phyloP scores from a whole-genome alignment of 2,888 invertebrate species.

The Nemotelus nigrinus region DNA sequence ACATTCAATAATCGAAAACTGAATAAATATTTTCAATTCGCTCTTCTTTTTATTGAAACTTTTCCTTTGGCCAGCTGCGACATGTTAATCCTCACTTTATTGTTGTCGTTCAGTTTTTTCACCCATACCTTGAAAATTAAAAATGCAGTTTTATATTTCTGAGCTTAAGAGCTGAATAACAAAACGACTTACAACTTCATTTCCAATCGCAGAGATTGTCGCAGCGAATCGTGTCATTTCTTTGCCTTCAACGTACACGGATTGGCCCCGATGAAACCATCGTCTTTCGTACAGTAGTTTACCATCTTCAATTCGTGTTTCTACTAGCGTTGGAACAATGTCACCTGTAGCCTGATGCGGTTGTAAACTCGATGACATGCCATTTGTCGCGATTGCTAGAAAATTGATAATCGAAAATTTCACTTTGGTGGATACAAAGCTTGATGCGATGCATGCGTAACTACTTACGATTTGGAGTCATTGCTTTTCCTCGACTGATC shows the following conservation, averaged over 20 bases:
- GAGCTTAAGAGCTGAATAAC: too few species aligned
- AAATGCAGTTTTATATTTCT: not conserved
- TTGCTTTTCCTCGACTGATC: constrained; percentile 73
- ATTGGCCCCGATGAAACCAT: constrained; percentile 96
- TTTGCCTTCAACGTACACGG: constrained; percentile 89
- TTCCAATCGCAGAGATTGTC: constrained; percentile 90
- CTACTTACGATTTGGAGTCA: constrained; percentile 67
- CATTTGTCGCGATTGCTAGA: constrained; percentile 65
- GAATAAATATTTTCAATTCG: constrained; percentile 68
- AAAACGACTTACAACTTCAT: constrained; percentile 77
- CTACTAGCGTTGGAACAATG: constrained; percentile 69
- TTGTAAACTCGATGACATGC: constrained; percentile 54
- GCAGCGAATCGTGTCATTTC: constrained; percentile 87
- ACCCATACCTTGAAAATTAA: constrained; percentile 79
- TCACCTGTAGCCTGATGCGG: constrained; percentile 62
- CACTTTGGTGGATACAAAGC: not conserved
- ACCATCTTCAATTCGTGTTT: constrained; percentile 93
- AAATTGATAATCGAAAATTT: not conserved
- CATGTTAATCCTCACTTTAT: constrained; percentile 84
- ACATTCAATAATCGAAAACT: not conserved
- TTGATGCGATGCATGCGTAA: not conserved
- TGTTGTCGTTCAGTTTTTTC: constrained; percentile 80
- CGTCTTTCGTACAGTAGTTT: constrained; percentile 91
- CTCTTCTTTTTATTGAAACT: constrained; percentile 86
- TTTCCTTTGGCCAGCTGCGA: constrained; percentile 88